Conservation (phyloP, 2,888 invertebrate genomes). For the Drosophila sordidula region DNA sequence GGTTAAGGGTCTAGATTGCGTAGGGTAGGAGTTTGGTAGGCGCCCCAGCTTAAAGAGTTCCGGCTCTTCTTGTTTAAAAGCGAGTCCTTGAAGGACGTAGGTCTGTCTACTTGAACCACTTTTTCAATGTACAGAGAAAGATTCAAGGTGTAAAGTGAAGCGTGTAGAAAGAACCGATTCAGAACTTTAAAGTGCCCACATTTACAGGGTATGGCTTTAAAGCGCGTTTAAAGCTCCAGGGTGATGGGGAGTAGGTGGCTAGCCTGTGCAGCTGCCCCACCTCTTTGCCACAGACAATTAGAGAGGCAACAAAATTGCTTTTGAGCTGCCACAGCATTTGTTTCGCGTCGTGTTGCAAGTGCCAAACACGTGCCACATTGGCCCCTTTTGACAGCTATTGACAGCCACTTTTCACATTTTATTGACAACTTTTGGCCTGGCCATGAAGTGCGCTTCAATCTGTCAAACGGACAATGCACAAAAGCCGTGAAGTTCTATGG, state of each 20-base stretch:
- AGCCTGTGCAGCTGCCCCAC: not conserved
- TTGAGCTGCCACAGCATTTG: constrained; percentile 24
- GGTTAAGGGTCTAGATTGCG: not conserved
- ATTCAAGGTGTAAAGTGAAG: not conserved
- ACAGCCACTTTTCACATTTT: constrained; percentile 46
- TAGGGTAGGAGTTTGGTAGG: no score
- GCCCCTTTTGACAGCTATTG: constrained; percentile 57
- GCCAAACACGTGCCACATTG: constrained; percentile 58
- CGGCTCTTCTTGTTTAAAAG: not conserved
- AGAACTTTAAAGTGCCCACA: no score
- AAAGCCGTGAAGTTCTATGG: constrained; percentile 14
- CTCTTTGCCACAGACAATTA: constrained; percentile 36
- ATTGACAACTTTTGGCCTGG: constrained; percentile 51
- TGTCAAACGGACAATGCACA: constrained; percentile 50
- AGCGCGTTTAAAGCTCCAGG: not conserved
- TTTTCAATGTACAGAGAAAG: no score
- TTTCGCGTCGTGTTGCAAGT: constrained; percentile 19
- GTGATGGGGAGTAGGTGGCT: not conserved
- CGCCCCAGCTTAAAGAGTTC: not conserved
- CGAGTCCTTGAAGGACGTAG: not conserved
- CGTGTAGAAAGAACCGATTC: no score
- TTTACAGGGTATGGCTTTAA: no score
- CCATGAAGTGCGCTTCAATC: constrained; percentile 57
- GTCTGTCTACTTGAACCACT: no score
- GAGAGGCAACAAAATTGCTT: constrained; percentile 46